Conservation (phyloP, 2,797 vertebrate species). For the Garrulus glandarius region DNA sequence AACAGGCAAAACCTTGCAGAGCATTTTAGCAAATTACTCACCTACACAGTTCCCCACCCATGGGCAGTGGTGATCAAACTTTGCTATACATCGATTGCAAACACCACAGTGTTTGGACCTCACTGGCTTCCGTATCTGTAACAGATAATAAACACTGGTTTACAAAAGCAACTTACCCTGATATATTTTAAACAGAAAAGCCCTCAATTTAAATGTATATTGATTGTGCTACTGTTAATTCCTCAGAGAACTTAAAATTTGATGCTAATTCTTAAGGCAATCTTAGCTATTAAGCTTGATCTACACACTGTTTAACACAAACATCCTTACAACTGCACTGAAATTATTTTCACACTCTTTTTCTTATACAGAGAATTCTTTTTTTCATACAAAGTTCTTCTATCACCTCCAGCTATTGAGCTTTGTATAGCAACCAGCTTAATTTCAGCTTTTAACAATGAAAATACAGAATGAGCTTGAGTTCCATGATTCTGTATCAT, state of each 20-base stretch:
- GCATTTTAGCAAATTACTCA: conserved; percentile 71
- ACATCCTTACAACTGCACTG: background rate
- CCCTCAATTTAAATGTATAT: background rate
- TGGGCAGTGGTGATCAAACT: conserved; percentile 98
- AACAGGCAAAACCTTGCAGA: background rate
- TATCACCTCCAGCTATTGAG: background rate
- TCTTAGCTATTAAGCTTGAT: background rate
- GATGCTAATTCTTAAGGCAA: background rate
- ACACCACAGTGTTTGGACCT: conserved; percentile 98
- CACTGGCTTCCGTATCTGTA: conserved; percentile 97
- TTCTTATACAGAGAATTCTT: background rate
- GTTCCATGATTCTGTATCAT: background rate
- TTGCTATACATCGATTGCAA: conserved; percentile 98
- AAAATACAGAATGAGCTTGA: background rate
- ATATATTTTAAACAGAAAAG: background rate
- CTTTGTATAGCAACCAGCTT: background rate
- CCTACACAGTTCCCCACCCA: conserved; percentile 99
- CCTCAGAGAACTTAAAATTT: background rate
- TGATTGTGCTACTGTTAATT: background rate
- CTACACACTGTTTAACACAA: background rate
- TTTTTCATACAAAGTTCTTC: background rate
- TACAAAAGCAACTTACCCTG: background rate
- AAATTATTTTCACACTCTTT: background rate
- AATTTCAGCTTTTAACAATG: background rate
- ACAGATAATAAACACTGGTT: background rate